Percentiles rank a stretch among this genome's conserved stretches.
phyloP scores from a whole-genome alignment of 2,888 invertebrate species.

The Graphium colonna region DNA sequence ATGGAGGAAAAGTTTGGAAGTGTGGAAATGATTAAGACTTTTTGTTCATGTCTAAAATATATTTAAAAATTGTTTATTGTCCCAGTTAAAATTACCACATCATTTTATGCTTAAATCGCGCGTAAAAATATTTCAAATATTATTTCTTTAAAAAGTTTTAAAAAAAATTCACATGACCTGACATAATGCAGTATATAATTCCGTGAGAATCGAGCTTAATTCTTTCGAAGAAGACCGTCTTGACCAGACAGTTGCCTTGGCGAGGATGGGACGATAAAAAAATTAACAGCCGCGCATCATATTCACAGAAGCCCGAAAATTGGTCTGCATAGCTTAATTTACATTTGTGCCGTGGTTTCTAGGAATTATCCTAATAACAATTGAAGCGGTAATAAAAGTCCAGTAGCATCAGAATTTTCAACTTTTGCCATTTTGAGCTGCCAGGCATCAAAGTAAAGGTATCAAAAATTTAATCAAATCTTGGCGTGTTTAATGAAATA shows the following conservation, averaged over 20 bases:
- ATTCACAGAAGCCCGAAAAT: constrained; percentile 14
- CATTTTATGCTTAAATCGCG: no score
- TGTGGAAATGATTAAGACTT: no score
- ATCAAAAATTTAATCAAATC: no score
- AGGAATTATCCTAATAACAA: background rate
- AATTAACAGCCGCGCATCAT: constrained; percentile 5
- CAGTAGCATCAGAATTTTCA: background rate
- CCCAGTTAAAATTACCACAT: no score
- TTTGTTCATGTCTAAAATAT: no score
- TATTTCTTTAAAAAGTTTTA: background rate
- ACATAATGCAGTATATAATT: background rate
- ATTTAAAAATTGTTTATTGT: no score
- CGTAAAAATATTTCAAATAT: background rate
- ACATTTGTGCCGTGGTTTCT: background rate
- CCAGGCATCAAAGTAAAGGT: no score
- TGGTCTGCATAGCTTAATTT: background rate
- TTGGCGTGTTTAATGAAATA: no score
- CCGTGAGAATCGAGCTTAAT: constrained; percentile 11
- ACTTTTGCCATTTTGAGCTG: no score
- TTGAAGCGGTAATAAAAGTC: background rate
- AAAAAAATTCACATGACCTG: background rate
- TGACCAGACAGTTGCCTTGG: background rate
- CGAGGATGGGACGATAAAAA: constrained; percentile 16
- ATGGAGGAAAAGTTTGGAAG: no score
- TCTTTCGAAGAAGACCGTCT: constrained; percentile 12